Base-by-base conservation (phyloP, 2,888 invertebrate genomes). In the Minunthozetes semirufus region DNA sequence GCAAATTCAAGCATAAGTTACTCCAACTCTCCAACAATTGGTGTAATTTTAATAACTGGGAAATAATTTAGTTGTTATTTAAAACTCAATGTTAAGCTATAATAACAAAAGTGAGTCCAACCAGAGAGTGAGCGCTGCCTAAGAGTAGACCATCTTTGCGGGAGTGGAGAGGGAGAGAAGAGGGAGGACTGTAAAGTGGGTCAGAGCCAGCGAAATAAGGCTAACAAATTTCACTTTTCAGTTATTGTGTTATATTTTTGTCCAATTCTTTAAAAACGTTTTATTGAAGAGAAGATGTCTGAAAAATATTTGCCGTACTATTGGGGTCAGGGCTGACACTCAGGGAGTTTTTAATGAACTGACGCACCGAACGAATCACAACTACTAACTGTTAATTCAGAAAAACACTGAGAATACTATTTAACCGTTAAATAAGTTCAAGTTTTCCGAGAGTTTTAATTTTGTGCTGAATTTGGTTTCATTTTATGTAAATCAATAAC, bases 151-250 rank as follows among this genome's bases (percentile, higher is more conserved):
- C 42, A 70, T 48, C 70, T 70, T 70, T 70, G 70, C 48, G 70
- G 70, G 70, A 70, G 70, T 48, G 70, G 70, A 42, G 66, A 66
- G 42, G 42, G 66, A 42, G 63, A 38, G 66, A 15, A 38, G 63
- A 70, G 70, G 70, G 70, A 70, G 70, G 42, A 22, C n/a, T 27
- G 48, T 8, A 48, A 70, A 70, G 70, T 70, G 48, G 70, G 70
- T 70, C 70, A 70, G 42, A 70, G 70, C 17, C 70, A 25, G 27
- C 11, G 48, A 48, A 70, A 70, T 70, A 70, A 70, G 70, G 70
- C 70, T 70, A 70, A 70, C 70, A 46, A 70, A 46, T 70, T 70
- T 70, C 46, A 70, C 70, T 70, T 70, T 46, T 70, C 70, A 70
- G 70, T 70, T 70, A 48, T 70, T 70, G 70, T 70, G 27, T 68